Conservation (phyloP, 2,797 vertebrate species). For the Enteromius argenteus region DNA sequence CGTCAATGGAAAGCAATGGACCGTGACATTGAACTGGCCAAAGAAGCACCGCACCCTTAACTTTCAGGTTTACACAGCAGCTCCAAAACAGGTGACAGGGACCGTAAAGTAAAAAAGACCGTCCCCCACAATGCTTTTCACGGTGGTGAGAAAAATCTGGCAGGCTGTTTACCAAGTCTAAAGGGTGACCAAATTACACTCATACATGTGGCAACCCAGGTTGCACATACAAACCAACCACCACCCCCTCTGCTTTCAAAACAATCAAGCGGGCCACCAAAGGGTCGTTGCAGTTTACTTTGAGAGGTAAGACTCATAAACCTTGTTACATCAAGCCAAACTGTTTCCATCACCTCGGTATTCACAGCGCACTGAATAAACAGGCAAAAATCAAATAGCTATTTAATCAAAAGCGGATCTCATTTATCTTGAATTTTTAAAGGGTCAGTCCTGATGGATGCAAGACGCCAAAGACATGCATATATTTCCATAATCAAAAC, state of each 20-base stretch:
- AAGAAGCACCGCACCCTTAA: slow-evolving; percentile 43
- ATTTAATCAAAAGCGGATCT: slow-evolving; percentile 1
- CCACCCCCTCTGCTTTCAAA: slow-evolving; percentile 38
- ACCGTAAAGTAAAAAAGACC: slow-evolving; percentile 59
- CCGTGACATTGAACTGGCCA: slow-evolving; percentile 63
- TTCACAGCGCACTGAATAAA: slow-evolving; percentile 25
- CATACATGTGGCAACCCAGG: slow-evolving; percentile 21
- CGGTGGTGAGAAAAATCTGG: slow-evolving; percentile 66
- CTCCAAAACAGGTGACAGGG: slow-evolving; percentile 42
- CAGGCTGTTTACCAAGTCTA: slow-evolving; percentile 71
- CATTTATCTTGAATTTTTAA: slow-evolving; percentile 11
- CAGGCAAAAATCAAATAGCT: slow-evolving; percentile 25
- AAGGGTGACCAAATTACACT: slow-evolving; percentile 50
- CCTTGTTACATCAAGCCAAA: not conserved
- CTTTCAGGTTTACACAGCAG: slow-evolving; percentile 25
- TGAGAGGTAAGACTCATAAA: slow-evolving; percentile 6
- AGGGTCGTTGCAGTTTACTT: slow-evolving; percentile 44
- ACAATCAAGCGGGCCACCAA: slow-evolving; percentile 42
- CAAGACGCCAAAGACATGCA: not conserved
- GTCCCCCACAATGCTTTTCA: slow-evolving; percentile 66
- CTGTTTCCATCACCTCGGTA: slow-evolving; percentile 3
- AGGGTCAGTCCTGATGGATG: not conserved
- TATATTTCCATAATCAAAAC: slow-evolving; percentile 23
- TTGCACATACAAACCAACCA: slow-evolving; percentile 33
- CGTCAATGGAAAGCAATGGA: slow-evolving; percentile 56